Evolutionary conservation across 2,797 vertebrate species (phyloP).

Genomic region (Bovichtus variegatus): DNA sequence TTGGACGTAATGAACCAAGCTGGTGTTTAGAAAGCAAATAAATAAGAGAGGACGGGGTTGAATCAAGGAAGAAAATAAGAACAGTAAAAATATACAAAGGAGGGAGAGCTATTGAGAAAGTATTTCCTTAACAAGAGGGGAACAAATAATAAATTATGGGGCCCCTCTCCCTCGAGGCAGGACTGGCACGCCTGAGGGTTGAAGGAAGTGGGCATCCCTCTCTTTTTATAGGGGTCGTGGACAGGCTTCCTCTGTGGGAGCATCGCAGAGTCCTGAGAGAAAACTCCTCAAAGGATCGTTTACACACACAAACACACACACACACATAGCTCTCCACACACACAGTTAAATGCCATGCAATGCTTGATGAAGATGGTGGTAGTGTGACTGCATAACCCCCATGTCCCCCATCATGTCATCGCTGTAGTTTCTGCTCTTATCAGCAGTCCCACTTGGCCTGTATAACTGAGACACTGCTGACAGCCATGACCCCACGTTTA

Average conservation of each 20-base stretch:
- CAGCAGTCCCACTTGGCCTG: constrained; percentile 61
- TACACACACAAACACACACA: constrained; percentile 9
- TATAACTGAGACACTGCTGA: constrained; percentile 77
- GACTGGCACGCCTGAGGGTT: constrained; percentile 71
- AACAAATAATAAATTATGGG: constrained; percentile 85
- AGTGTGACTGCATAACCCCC: constrained; percentile 53
- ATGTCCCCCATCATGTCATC: constrained; percentile 72
- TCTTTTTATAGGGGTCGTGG: constrained; percentile 72
- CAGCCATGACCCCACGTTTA: constrained; percentile 75
- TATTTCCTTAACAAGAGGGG: constrained; percentile 84
- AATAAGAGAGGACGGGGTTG: constrained; percentile 78
- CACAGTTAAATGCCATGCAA: constrained; percentile 23
- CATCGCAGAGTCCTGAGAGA: constrained; percentile 63
- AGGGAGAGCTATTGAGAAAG: constrained; percentile 82
- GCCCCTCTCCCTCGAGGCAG: constrained; percentile 69
- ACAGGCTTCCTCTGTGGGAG: constrained; percentile 66
- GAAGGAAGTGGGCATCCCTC: constrained; percentile 80
- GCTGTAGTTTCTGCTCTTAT: constrained; percentile 63
- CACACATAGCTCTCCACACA: constrained; percentile 6
- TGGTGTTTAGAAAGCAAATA: constrained; percentile 87
- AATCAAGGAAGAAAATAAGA: constrained; percentile 83
- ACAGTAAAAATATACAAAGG: constrained; percentile 87
- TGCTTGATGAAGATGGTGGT: constrained; percentile 60
- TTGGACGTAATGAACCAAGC: constrained; percentile 61
- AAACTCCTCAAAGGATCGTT: constrained; percentile 53